Percentiles rank a stretch among this genome's conserved stretches.
Conservation (phyloP, 2,113 vertebrate species). For the Albula goreensis region DNA sequence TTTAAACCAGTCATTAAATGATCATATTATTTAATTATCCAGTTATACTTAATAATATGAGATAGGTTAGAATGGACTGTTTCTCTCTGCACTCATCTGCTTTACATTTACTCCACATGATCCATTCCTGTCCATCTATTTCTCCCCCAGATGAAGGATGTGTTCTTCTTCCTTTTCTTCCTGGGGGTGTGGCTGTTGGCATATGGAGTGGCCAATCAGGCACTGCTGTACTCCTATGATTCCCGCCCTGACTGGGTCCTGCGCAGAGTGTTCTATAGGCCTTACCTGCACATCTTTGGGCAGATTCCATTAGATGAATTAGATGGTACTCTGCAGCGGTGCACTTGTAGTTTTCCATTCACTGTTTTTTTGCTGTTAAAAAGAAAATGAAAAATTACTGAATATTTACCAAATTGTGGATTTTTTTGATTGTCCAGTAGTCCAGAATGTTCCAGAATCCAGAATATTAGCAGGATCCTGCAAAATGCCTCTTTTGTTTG, state of each 20-base stretch:
- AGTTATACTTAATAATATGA: background rate
- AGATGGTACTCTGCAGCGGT: constrained; percentile 69
- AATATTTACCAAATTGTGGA: background rate
- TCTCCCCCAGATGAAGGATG: constrained; percentile 79
- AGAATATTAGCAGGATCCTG: background rate
- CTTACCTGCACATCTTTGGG: constrained; percentile 88
- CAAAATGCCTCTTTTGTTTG: background rate
- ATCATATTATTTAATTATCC: too few species aligned
- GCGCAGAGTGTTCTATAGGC: constrained; percentile 82
- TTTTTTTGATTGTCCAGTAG: background rate
- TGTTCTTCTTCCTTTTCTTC: constrained; percentile 93
- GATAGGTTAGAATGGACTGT: background rate
- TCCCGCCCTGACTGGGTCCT: constrained; percentile 68
- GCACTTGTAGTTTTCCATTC: background rate
- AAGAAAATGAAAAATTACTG: background rate
- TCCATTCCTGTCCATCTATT: background rate
- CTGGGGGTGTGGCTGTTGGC: constrained; percentile 83
- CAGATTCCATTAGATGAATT: constrained; percentile 84
- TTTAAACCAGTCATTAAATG: too few species aligned
- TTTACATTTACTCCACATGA: background rate
- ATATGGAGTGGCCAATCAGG: constrained; percentile 87
- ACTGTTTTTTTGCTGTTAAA: background rate
- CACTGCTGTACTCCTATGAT: constrained; percentile 77
- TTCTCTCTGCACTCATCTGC: background rate
- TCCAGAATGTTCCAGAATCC: background rate